A percentile compares a stretch with the other conserved stretches of the same genome.
These are phyloP conservation scores for Coptodon bakossiorum DNA, from an alignment of 2,113 vertebrate species.

Conservation along the genomic window DNA sequence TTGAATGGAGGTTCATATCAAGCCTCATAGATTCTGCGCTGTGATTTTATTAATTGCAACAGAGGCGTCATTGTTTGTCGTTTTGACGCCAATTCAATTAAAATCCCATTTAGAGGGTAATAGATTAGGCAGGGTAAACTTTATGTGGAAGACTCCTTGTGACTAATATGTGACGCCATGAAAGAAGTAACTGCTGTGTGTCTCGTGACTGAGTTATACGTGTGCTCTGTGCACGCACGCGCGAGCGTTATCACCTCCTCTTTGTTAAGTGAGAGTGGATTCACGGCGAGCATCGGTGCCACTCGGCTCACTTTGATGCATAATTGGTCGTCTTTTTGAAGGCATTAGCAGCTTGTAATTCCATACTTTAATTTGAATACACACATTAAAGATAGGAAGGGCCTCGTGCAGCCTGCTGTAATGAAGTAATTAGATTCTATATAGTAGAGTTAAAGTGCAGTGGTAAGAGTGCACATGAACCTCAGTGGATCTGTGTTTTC, in stretches of 20 bases:
- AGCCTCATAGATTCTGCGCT: constrained; percentile 99
- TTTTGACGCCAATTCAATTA: constrained; percentile 97
- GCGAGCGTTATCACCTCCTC: not conserved
- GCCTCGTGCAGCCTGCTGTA: not conserved
- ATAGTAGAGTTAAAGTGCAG: not conserved
- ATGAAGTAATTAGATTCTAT: constrained; percentile 44
- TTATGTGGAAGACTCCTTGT: constrained; percentile 67
- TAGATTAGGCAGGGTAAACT: constrained; percentile 74
- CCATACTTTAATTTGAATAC: constrained; percentile 38
- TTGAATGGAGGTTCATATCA: constrained; percentile 99
- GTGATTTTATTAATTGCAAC: constrained; percentile 99
- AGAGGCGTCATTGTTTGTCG: constrained; percentile 97
- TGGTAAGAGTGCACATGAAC: not conserved
- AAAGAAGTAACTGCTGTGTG: constrained; percentile 17
- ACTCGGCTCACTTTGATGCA: constrained; percentile 45
- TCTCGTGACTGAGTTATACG: not conserved
- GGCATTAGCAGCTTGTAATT: constrained; percentile 56
- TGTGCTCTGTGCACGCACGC: not conserved
- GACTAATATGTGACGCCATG: constrained; percentile 60
- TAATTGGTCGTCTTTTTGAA: constrained; percentile 54
- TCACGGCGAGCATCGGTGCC: constrained; percentile 28
- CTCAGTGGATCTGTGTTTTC: not conserved
- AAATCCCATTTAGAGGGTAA: constrained; percentile 94
- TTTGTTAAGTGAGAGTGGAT: not conserved
- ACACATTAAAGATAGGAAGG: constrained; percentile 8